phyloP scores from a whole-genome alignment of 2,113 vertebrate species.

The Misgurnus anguillicaudatus region DNA sequence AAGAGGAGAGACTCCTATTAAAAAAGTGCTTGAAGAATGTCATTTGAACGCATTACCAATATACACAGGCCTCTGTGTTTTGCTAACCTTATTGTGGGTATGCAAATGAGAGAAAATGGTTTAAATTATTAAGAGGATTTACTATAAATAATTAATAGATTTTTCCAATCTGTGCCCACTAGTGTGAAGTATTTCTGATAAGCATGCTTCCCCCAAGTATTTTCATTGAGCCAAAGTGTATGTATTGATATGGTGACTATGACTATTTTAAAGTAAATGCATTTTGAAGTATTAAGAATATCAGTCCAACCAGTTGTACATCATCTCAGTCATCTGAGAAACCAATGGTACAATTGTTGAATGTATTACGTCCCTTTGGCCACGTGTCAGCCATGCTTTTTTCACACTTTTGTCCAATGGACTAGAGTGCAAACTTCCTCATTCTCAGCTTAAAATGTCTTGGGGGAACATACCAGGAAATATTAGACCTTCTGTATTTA shows the following conservation, averaged over 20 bases:
- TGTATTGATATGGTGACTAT: conserved; percentile 24
- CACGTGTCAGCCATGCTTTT: conserved; percentile 28
- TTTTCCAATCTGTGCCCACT: background rate
- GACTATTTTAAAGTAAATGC: conserved; percentile 13
- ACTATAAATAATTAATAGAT: background rate
- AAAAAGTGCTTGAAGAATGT: conserved; percentile 14
- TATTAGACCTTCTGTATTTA: background rate
- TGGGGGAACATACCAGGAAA: background rate
- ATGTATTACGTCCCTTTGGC: conserved; percentile 7
- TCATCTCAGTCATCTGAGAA: conserved; percentile 1
- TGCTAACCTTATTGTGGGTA: conserved; percentile 24
- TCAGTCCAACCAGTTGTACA: conserved; percentile 2
- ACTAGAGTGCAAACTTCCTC: conserved; percentile 49
- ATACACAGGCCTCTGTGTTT: conserved; percentile 6
- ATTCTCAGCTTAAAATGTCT: background rate
- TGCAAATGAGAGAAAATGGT: background rate
- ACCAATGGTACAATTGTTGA: too few species aligned
- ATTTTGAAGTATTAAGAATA: conserved; percentile 4
- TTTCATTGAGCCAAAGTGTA: conserved; percentile 4
- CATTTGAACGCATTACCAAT: conserved; percentile 3
- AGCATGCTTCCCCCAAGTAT: conserved; percentile 42
- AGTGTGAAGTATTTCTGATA: conserved; percentile 41
- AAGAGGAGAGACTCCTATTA: conserved; percentile 8
- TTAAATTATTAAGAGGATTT: conserved; percentile 15
- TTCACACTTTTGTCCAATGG: conserved; percentile 18